These are phyloP conservation scores for Brachirus orientalis DNA, from an alignment of 2,113 vertebrate species.

Conservation along the genomic window DNA sequence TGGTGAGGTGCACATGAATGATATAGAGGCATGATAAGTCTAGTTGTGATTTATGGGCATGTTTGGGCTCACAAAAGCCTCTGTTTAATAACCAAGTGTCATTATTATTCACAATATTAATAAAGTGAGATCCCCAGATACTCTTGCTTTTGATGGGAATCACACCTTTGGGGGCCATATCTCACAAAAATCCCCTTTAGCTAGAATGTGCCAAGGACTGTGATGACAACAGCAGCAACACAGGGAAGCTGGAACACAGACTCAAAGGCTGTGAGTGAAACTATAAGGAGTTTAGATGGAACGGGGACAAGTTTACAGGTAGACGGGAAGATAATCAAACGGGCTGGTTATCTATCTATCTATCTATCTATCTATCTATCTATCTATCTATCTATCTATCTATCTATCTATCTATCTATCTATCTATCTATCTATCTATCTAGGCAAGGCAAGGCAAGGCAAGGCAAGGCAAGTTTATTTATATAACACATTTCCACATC, in stretches of 20 bases:
- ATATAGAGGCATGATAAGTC: slow-evolving; percentile 26
- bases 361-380: not conserved
- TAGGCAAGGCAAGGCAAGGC: too few species aligned
- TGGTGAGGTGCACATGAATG: slow-evolving; percentile 45
- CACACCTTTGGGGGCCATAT: slow-evolving; percentile 6
- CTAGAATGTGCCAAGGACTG: not conserved
- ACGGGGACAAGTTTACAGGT: not conserved
- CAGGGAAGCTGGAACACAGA: not conserved
- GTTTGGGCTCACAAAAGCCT: slow-evolving; percentile 7
- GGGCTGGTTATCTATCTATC: not conserved
- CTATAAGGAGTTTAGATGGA: not conserved
- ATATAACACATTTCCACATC: too few species aligned
- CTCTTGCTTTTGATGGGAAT: slow-evolving; percentile 19
- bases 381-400: not conserved
- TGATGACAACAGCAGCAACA: not conserved
- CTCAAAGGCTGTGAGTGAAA: not conserved
- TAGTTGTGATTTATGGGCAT: slow-evolving; percentile 16
- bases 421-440: not conserved
- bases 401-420: not conserved
- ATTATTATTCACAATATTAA: slow-evolving; percentile 25
- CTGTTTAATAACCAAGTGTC: slow-evolving; percentile 3
- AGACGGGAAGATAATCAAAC: not conserved
- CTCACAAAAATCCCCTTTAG: not conserved
- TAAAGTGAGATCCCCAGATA: slow-evolving; percentile 22
- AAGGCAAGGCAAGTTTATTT: too few species aligned